Conservation (phyloP, 2,797 vertebrate species). For the Aplochiton taeniatus region DNA sequence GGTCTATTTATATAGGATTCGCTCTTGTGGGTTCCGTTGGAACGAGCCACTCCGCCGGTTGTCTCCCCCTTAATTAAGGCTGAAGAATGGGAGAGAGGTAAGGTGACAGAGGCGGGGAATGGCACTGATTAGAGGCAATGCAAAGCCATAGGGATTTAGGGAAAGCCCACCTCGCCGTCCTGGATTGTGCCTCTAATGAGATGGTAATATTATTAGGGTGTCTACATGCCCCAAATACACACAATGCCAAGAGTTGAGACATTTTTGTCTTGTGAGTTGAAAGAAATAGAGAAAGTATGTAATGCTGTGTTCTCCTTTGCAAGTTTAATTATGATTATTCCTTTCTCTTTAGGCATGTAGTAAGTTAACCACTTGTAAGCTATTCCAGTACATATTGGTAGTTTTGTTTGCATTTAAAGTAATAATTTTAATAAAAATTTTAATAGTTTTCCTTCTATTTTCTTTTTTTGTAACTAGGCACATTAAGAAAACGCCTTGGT, state of each 20-base stretch:
- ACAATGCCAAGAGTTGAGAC: not conserved
- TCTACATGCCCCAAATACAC: not conserved
- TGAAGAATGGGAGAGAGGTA: not conserved
- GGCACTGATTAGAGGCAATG: slow-evolving; percentile 7
- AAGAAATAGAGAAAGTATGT: no score
- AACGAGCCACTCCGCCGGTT: slow-evolving; percentile 29
- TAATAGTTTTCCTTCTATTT: no score
- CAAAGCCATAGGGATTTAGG: slow-evolving; percentile 20
- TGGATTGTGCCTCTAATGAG: slow-evolving; percentile 10
- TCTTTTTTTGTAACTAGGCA: no score
- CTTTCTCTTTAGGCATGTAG: no score
- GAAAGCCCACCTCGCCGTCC: slow-evolving; percentile 4
- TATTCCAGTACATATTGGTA: no score
- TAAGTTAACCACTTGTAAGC: no score
- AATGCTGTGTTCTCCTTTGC: no score
- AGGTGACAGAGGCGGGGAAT: not conserved
- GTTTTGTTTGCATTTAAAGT: no score
- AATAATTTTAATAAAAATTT: no score
- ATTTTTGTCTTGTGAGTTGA: not conserved
- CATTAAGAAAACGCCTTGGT: no score
- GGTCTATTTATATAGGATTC: slow-evolving; percentile 42
- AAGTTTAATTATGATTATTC: no score
- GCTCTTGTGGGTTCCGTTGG: slow-evolving; percentile 10
- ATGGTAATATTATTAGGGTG: not conserved
- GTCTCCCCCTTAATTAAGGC: slow-evolving; percentile 38